phyloP scores from a whole-genome alignment of 2,797 vertebrate species.

The Oophaga sylvatica region DNA sequence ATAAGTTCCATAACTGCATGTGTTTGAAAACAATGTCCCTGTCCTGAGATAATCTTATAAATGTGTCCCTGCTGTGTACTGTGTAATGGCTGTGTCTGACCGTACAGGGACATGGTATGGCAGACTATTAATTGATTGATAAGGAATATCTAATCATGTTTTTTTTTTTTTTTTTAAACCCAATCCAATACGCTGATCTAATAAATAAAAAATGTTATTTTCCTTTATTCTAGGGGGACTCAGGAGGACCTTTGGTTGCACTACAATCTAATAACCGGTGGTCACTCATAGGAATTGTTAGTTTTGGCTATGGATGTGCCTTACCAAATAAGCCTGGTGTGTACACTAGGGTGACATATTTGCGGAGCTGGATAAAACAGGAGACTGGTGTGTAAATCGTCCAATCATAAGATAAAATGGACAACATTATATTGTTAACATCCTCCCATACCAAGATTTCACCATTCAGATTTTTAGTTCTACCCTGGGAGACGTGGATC shows the following conservation, averaged over 20 bases:
- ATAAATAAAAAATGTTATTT: neutral
- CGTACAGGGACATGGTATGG: too few relatives aligned
- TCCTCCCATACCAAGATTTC: neutral
- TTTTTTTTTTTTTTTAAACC: neutral
- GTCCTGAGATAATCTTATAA: too few relatives aligned
- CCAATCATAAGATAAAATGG: neutral
- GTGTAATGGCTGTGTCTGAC: too few relatives aligned
- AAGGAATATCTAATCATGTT: too few relatives aligned
- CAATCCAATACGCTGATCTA: neutral
- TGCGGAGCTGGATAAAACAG: constrained; percentile 74
- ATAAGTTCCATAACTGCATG: too few relatives aligned
- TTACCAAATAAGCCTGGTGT: constrained; percentile 76
- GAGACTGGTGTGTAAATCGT: constrained; percentile 71
- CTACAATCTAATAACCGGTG: constrained; percentile 72
- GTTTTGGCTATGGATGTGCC: constrained; percentile 76
- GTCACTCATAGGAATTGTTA: constrained; percentile 78
- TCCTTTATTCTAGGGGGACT: constrained; percentile 73
- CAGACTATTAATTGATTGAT: too few relatives aligned
- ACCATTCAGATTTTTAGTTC: too few relatives aligned
- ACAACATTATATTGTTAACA: neutral
- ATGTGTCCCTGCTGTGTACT: too few relatives aligned
- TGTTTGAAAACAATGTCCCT: too few relatives aligned
- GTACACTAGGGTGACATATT: constrained; percentile 73
- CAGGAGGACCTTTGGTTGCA: constrained; percentile 77
- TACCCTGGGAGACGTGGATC: neutral